phyloP scores from a whole-genome alignment of 2,113 vertebrate species.

The Nibea coibor region DNA sequence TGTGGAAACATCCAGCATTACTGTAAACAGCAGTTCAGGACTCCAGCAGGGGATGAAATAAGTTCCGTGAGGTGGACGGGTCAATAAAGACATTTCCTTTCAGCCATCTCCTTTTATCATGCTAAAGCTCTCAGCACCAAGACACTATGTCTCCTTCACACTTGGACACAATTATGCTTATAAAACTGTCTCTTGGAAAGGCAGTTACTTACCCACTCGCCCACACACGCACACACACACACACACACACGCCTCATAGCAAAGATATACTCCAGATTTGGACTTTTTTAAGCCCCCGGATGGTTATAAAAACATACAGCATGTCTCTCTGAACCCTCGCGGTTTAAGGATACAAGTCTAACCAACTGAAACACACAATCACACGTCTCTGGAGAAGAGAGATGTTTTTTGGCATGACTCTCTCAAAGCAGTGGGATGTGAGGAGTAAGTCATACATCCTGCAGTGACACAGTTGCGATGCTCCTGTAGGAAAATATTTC shows the following conservation, averaged over 20 bases:
- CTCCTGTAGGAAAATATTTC: constrained; percentile 57
- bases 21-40: constrained; percentile 33
- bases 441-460: constrained; percentile 49
- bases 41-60: constrained; percentile 25
- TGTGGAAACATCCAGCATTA: constrained; percentile 51
- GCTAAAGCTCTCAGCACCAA: constrained; percentile 31
- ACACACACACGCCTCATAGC: constrained; percentile 38
- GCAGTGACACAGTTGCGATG: constrained; percentile 40
- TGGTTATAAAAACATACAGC: constrained; percentile 31
- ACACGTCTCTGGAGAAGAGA: constrained; percentile 36
- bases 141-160: constrained; percentile 35
- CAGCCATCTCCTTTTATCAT: constrained; percentile 48
- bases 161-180: constrained; percentile 52
- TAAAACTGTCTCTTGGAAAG: constrained; percentile 43
- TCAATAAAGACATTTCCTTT: constrained; percentile 54
- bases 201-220: constrained; percentile 10
- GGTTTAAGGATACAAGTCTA: constrained; percentile 40
- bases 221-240: constrained; percentile 16
- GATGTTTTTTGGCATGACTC: constrained; percentile 61
- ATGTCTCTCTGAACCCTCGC: constrained; percentile 26
- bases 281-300: constrained; percentile 25
- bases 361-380: constrained; percentile 28
- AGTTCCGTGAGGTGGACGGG: constrained; percentile 33
- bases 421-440: constrained; percentile 45
- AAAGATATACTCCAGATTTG: constrained; percentile 42